Evolutionary conservation across 1,140 invertebrate genomes (phyloP), one percentile per base, ranked within the genome.

Genomic region (Stenopsyche tienmushanensis): DNA sequence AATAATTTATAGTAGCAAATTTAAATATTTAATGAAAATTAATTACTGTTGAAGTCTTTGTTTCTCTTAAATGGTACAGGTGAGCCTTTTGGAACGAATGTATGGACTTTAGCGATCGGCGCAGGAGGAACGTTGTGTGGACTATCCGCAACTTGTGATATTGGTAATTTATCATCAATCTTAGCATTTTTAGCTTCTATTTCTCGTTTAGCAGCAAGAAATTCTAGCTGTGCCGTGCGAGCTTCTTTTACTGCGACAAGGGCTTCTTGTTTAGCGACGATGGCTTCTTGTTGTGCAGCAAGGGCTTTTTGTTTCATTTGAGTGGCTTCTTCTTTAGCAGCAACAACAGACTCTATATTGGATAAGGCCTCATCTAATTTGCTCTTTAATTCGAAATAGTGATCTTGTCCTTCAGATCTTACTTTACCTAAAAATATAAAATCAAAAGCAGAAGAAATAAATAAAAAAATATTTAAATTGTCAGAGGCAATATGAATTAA

Each of bases 141-240:
- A 0, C 72, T 72, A 1, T 66, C 66, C 15, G 71, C 67, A 5
- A 17, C 25, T 29, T 64, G 73, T 55, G 76, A 75, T 60, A 78
- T 65, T 71, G 78, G 79, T 39, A 82, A 71, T 41, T 78, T 71
- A 60, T 88, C 87, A 81, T 92, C 85, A 62, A 89, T 81, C 64
- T 93, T 88, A 0, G 89, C 86, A 13, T 92, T 84, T 76, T 93
- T 90, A 0, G 96, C 96, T 72, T 98, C 94, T 0, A 92, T 88
- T 79, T 98, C 96, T 74, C 98, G 94, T 71, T 93, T 92, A 41
- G 90, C 88, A 0, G 90, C 90, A n/a, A n/a, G n/a, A n/a, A n/a
- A n/a, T n/a, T n/a, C n/a, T n/a, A n/a, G n/a, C n/a, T n/a, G n/a
- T n/a, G n/a, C n/a, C n/a, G n/a, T n/a, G n/a, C n/a, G n/a, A n/a